These are phyloP conservation scores for Eurypyga helias DNA, from an alignment of 2,113 vertebrate genomes.

Conservation along the genomic window DNA sequence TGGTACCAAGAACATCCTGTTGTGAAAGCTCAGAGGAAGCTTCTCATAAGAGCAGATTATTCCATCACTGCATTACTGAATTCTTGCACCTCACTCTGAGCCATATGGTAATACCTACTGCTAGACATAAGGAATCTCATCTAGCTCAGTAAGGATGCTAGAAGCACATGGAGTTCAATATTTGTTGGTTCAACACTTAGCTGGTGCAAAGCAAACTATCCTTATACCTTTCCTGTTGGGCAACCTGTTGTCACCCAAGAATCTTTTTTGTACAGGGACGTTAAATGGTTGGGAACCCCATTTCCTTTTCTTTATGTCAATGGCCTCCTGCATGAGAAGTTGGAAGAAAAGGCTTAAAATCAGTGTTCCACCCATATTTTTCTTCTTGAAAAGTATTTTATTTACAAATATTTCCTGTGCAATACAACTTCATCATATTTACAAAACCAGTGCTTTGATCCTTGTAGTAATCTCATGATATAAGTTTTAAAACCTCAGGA, in stretches of 20 bases:
- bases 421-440: background rate
- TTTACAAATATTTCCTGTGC: background rate
- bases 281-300: background rate
- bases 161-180: slow-evolving; percentile 45
- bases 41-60: background rate
- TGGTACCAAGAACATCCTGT: background rate
- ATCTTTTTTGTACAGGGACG: background rate
- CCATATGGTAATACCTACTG: slow-evolving; percentile 59
- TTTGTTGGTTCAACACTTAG: slow-evolving; percentile 59
- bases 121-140: slow-evolving; percentile 48
- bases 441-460: background rate
- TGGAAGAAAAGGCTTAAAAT: background rate
- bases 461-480: background rate
- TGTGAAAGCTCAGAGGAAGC: background rate
- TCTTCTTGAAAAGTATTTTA: background rate
- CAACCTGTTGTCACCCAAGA: background rate
- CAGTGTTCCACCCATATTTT: background rate
- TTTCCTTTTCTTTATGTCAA: background rate
- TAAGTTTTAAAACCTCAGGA: background rate
- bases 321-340: background rate
- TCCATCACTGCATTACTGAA: slow-evolving; percentile 38
- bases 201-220: slow-evolving; percentile 31
- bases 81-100: slow-evolving; percentile 44
- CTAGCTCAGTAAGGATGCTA: slow-evolving; percentile 31
- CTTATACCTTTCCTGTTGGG: background rate